Conservation (phyloP, 2,888 invertebrate species). For the Synanthedon andrenaeformis region DNA sequence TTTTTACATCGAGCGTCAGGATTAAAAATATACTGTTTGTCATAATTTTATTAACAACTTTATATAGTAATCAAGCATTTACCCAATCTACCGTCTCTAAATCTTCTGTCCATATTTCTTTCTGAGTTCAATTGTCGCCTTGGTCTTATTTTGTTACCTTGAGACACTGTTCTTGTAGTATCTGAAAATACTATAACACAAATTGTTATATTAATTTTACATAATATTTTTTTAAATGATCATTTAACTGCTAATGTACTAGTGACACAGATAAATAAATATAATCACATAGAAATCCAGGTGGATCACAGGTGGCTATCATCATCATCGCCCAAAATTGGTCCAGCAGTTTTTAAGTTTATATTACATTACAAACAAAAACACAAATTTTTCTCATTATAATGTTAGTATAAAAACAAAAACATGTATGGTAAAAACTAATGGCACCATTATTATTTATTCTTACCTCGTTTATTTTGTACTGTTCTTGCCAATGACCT, state of each 20-base stretch:
- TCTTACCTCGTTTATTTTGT: conserved; percentile 39
- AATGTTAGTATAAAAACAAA: too few species aligned
- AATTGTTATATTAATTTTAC: neutral
- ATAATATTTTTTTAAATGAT: neutral
- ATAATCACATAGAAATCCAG: too few species aligned
- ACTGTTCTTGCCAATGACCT: conserved; percentile 23
- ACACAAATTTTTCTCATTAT: too few species aligned
- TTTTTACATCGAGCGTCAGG: neutral
- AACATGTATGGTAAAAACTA: neutral
- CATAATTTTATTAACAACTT: too few species aligned
- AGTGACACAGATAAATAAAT: too few species aligned
- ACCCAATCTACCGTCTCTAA: neutral
- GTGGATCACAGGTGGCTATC: too few species aligned
- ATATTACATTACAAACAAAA: neutral
- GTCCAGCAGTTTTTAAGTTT: neutral
- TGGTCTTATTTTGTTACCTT: neutral
- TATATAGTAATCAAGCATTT: neutral
- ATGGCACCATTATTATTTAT: neutral
- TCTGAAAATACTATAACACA: neutral
- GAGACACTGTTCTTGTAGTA: neutral
- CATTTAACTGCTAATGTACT: too few species aligned
- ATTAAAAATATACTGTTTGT: neutral
- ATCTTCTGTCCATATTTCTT: conserved; percentile 6
- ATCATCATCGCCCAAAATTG: too few species aligned
- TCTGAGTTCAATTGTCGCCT: conserved; percentile 3